Conservation (phyloP, 30 jellyfish, hydroid and myxozoan genomes). For the Hydractinia symbiolongicarpus region DNA sequence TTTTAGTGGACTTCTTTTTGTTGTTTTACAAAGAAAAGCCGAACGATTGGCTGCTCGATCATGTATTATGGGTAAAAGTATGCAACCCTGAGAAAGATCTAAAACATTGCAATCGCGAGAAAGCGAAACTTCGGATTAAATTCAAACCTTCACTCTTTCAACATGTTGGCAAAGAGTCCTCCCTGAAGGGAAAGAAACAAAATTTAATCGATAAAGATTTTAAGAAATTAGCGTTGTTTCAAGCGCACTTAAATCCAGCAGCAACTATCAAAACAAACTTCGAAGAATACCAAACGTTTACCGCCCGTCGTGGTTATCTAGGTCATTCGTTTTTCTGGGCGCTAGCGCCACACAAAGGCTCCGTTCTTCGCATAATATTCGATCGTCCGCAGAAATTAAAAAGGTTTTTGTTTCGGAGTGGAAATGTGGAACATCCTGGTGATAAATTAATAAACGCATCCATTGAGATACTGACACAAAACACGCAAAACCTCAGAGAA, state of each 20-base stretch:
- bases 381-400: conserved; percentile 43
- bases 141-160: conserved; percentile 91
- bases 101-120: conserved; percentile 63
- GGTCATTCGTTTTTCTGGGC: conserved; percentile 94
- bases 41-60: conserved; percentile 91
- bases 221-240: conserved; percentile 71
- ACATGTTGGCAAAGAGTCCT: conserved; percentile 86
- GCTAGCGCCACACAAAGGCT: conserved; percentile 75
- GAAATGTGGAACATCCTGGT: conserved; percentile 96
- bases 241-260: conserved; percentile 90
- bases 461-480: conserved; percentile 58
- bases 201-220: conserved; percentile 86
- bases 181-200: conserved; percentile 84
- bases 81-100: conserved; percentile 88
- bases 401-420: conserved; percentile 59
- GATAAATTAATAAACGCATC: conserved; percentile 80
- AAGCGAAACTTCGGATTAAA: conserved; percentile 52
- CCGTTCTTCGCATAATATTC: conserved; percentile 72
- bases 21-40: conserved; percentile 90
- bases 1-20: conserved; percentile 60
- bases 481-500: conserved; percentile 37
- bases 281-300: conserved; percentile 63
- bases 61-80: conserved; percentile 74
- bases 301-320: conserved; percentile 73
- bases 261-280: conserved; percentile 80